These are phyloP conservation scores for Drosophila yooni DNA, from an alignment of 2,888 invertebrate genomes.

Conservation along the genomic window DNA sequence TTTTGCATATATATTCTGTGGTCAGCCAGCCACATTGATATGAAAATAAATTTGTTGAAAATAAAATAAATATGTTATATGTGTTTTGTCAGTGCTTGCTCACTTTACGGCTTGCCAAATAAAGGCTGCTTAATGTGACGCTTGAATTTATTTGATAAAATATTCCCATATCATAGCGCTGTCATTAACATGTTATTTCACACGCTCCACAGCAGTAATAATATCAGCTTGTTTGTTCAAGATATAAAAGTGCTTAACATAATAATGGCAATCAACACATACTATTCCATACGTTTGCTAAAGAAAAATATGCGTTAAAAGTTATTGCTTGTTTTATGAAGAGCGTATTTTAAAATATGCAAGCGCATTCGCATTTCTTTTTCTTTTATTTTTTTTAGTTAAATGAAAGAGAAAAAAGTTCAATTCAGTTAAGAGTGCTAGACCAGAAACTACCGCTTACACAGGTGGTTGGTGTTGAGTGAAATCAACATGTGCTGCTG, in stretches of 20 bases:
- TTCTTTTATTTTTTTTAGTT: slow-evolving; percentile 1
- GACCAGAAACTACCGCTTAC: not conserved
- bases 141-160: slow-evolving; percentile 34
- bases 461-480: not conserved
- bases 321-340: not conserved
- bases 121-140: slow-evolving; percentile 30
- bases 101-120: slow-evolving; percentile 22
- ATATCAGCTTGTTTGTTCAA: not conserved
- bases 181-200: slow-evolving; percentile 44
- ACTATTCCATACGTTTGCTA: not conserved
- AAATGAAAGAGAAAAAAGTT: not conserved
- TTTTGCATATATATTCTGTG: slow-evolving; percentile 50
- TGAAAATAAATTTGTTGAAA: slow-evolving; percentile 10
- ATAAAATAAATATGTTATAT: slow-evolving; percentile 13
- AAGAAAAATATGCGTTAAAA: slow-evolving; percentile 5
- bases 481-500: not conserved
- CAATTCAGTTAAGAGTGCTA: not conserved
- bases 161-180: slow-evolving; percentile 36
- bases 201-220: slow-evolving; percentile 40
- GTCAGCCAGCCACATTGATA: slow-evolving; percentile 26
- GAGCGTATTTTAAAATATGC: slow-evolving; percentile 15
- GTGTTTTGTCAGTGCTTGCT: slow-evolving; percentile 12
- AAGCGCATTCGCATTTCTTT: slow-evolving; percentile 2
- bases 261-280: slow-evolving; percentile 13
- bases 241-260: slow-evolving; percentile 3